Base-by-base conservation (phyloP, 53 echinoderm and acorn worm species). In the Zoroaster sp. region DNA sequence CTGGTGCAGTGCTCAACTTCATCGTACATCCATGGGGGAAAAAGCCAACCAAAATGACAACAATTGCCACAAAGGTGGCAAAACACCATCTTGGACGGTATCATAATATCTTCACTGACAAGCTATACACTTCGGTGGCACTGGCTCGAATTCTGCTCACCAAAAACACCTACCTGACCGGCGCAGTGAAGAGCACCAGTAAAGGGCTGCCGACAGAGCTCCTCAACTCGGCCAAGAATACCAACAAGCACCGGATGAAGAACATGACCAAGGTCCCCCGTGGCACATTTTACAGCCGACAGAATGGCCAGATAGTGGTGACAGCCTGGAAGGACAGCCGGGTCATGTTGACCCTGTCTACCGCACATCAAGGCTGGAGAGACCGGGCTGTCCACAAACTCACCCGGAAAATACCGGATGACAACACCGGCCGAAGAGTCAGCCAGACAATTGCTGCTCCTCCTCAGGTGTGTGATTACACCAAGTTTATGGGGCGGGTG, bases 201-300 rank as follows among this genome's bases (percentile, higher is more conserved):
- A 72, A 25, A 36, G 86, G 73, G 12, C 86, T 86, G 5, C 73
- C 72, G 35, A 51, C 13, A 47, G 86, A 72, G 3, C 73, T 71
- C 4, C 17, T 53, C 30, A 51, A 77, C 32, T 47, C 49, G 34
- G 37, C 13, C 37, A 34, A 35, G 0, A 72, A 86, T 44, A 71
- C 72, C 0, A 52, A 86, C 47, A 40, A 23, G 31, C n/a, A 35
- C 3, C 6, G 75, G 0, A 88, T 88, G n/a, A 78, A 59, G n/a
- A 44, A 88, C 52, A 77, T 88, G 78, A 46, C 45, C 20, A 80
- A 80, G n/a, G 44, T 78, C 36, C 90, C 90, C 3, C 20, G 54
- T 11, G 83, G 90, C 14, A 90, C 83, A 15, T 80, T 90, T 55
- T 90, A 81, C 41, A 51, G 80, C 43, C 32, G 90, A 15, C 73